Conservation (phyloP, 2,888 invertebrate species). For the Hypomecis punctinalis region DNA sequence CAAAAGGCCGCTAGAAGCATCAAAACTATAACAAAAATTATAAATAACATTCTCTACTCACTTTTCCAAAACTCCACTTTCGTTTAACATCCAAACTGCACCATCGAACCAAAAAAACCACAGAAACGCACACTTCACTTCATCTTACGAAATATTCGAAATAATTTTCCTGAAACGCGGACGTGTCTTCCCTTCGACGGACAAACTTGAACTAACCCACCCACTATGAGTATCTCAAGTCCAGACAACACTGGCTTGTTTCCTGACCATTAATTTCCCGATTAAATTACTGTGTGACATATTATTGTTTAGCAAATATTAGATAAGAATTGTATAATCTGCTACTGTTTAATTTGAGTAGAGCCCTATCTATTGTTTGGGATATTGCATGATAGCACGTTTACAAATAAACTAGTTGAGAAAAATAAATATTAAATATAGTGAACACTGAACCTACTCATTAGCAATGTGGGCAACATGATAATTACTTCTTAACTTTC, state of each 20-base stretch:
- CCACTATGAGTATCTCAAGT: constrained; percentile 9
- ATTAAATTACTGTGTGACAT: constrained; percentile 17
- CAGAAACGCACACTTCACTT: constrained; percentile 23
- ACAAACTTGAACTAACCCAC: constrained; percentile 15
- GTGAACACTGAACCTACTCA: too few relatives aligned
- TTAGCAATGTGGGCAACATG: too few relatives aligned
- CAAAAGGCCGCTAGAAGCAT: too few relatives aligned
- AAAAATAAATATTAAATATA: too few relatives aligned
- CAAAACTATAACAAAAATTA: constrained; percentile 3
- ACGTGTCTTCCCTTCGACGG: constrained; percentile 12
- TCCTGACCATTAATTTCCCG: not conserved
- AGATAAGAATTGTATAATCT: not conserved
- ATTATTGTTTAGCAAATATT: constrained; percentile 11
- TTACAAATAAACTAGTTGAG: not conserved
- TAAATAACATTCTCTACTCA: constrained; percentile 15
- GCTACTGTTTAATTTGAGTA: not conserved
- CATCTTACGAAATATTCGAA: constrained; percentile 36
- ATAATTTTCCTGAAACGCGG: constrained; percentile 39
- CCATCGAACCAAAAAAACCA: constrained; percentile 19
- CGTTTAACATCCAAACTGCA: constrained; percentile 26
- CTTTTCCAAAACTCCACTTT: constrained; percentile 19
- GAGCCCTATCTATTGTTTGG: not conserved
- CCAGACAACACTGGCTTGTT: not conserved
- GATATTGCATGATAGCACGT: not conserved
- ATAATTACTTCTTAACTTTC: too few relatives aligned